Evolutionary conservation across 1,140 invertebrate genomes (phyloP).

Genomic region (Goniozus legneri): DNA sequence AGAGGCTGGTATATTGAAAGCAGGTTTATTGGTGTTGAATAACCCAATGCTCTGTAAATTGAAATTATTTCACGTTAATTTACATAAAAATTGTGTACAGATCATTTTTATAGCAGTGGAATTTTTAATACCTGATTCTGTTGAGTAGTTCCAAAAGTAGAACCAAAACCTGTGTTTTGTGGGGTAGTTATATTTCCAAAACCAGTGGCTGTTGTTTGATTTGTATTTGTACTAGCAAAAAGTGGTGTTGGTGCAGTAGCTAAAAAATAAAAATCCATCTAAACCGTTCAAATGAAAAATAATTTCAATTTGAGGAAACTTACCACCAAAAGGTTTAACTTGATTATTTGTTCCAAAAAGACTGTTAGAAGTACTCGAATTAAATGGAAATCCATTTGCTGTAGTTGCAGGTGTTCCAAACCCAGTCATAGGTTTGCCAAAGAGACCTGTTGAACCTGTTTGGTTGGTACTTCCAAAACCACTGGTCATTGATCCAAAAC

Average conservation of each 20-base stretch:
- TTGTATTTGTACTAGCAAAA: constrained; percentile 40
- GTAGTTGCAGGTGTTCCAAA: constrained; percentile 58
- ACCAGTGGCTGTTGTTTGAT: constrained; percentile 41
- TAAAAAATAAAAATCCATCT: constrained; percentile 30
- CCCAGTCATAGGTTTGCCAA: constrained; percentile 49
- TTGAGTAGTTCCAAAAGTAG: constrained; percentile 44
- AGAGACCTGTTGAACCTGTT: constrained; percentile 45
- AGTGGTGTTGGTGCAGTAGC: constrained; percentile 41
- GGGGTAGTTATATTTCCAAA: constrained; percentile 45
- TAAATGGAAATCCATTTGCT: constrained; percentile 59
- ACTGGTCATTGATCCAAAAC: constrained; percentile 54
- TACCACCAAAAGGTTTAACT: constrained; percentile 52
- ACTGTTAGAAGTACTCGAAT: constrained; percentile 49
- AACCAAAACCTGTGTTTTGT: constrained; percentile 47
- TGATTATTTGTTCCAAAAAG: constrained; percentile 48
- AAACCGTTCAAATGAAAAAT: constrained; percentile 10
- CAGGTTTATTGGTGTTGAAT: constrained; percentile 52
- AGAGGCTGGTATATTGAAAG: constrained; percentile 48
- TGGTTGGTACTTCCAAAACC: constrained; percentile 55
- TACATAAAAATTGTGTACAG: not conserved
- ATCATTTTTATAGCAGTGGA: constrained; percentile 4
- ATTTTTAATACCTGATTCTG: constrained; percentile 44
- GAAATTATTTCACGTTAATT: constrained; percentile 8
- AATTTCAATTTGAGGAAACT: constrained; percentile 7
- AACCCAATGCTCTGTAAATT: constrained; percentile 46